A percentile compares a stretch with the other conserved stretches of the same genome.
Evolutionary conservation across 2,888 invertebrate genomes (phyloP).

Genomic region (Malthinus flaveolus): DNA sequence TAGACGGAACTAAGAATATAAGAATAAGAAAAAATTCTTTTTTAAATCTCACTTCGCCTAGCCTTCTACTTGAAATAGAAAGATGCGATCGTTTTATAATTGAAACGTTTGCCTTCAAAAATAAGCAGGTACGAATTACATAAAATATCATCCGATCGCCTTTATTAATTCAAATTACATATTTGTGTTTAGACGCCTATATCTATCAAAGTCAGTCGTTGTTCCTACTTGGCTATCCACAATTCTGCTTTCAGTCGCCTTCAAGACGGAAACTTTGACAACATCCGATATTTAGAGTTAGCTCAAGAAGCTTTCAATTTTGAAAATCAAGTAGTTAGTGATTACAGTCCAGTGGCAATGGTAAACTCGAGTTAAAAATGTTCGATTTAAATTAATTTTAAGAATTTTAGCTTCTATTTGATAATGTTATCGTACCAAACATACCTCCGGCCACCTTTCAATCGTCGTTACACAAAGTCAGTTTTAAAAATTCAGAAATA

Average conservation of each 20-base stretch:
- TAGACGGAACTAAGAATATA: slow-evolving; percentile 59
- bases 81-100: slow-evolving; percentile 63
- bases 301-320: slow-evolving; percentile 66
- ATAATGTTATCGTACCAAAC: slow-evolving; percentile 61
- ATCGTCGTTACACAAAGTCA: slow-evolving; percentile 65
- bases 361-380: slow-evolving; percentile 42
- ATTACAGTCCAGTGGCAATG: slow-evolving; percentile 64
- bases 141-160: background rate
- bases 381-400: slow-evolving; percentile 6
- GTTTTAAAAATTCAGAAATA: slow-evolving; percentile 60
- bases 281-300: slow-evolving; percentile 62
- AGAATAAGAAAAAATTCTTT: slow-evolving; percentile 64
- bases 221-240: slow-evolving; percentile 63
- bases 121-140: slow-evolving; percentile 58
- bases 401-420: slow-evolving; percentile 66
- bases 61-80: slow-evolving; percentile 63
- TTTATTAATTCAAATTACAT: background rate
- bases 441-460: slow-evolving; percentile 66
- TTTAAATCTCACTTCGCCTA: slow-evolving; percentile 62
- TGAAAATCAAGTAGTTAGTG: slow-evolving; percentile 62
- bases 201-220: slow-evolving; percentile 62
- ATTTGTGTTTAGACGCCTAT: slow-evolving; percentile 60
- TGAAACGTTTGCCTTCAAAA: slow-evolving; percentile 66
- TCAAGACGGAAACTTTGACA: slow-evolving; percentile 61
- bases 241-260: slow-evolving; percentile 69